These are phyloP conservation scores for Drosophila niveifrons DNA, from an alignment of 2,888 invertebrate genomes.

Conservation along the genomic window DNA sequence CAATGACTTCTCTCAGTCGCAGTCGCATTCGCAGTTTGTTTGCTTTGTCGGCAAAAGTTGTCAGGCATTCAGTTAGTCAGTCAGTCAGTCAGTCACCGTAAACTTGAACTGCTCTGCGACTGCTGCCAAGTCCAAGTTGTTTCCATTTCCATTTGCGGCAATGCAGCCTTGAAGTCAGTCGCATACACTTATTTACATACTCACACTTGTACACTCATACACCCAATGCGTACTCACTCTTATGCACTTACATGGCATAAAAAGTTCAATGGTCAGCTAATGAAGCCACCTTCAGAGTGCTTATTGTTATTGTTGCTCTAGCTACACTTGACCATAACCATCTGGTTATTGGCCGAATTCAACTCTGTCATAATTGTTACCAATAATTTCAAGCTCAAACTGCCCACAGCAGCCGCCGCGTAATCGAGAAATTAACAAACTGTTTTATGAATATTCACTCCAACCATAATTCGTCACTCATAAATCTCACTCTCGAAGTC, in stretches of 20 bases:
- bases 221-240: conserved; percentile 32
- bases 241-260: conserved; percentile 57
- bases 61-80: conserved; percentile 33
- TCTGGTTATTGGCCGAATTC: conserved; percentile 49
- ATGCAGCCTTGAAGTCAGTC: conserved; percentile 60
- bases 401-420: conserved; percentile 56
- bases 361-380: conserved; percentile 56
- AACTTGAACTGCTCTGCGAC: conserved; percentile 65
- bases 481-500: conserved; percentile 26
- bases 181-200: conserved; percentile 53
- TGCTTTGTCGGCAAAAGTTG: conserved; percentile 68
- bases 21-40: conserved; percentile 18
- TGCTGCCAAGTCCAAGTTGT: conserved; percentile 64
- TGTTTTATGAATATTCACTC: conserved; percentile 11
- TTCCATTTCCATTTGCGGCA: conserved; percentile 67
- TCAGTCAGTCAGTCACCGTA: conserved; percentile 64
- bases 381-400: conserved; percentile 61
- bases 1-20: not conserved
- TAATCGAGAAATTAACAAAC: conserved; percentile 10
- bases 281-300: conserved; percentile 65
- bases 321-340: conserved; percentile 13
- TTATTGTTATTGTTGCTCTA: conserved; percentile 15
- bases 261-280: conserved; percentile 72
- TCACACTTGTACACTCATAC: not conserved
- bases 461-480: conserved; percentile 44